Conservation (phyloP, 2,113 vertebrate genomes). For the Petroica traversi region DNA sequence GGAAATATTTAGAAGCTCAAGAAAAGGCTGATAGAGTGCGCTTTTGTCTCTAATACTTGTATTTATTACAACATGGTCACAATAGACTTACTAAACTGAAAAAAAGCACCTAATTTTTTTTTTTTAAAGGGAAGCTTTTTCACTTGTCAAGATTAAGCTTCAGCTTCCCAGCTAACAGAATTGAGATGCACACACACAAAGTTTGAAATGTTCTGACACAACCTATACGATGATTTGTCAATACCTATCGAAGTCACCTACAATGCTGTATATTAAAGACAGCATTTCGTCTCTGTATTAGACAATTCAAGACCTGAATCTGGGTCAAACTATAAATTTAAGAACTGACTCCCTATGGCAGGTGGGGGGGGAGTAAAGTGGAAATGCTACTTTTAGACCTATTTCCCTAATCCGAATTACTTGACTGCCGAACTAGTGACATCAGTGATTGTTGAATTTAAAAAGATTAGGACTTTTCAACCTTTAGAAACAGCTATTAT, state of each 20-base stretch:
- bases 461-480: not conserved
- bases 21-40: not conserved
- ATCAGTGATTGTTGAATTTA: not conserved
- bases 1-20: not conserved
- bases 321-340: not conserved
- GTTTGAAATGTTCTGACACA: not conserved
- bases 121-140: not conserved
- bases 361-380: not conserved
- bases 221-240: fast-evolving
- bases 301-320: not conserved
- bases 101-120: not conserved
- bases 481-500: not conserved
- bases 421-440: not conserved
- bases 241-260: not conserved
- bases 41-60: not conserved
- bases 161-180: not conserved
- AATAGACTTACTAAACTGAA: not conserved
- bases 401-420: not conserved
- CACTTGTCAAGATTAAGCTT: not conserved
- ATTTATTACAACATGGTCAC: not conserved
- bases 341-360: not conserved
- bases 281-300: not conserved
- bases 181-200: fast-evolving
- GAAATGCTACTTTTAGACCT: not conserved
- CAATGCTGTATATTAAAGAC: not conserved